Evolutionary conservation across 2,797 vertebrate genomes (phyloP).

Genomic region (Tarsius wallacei): DNA sequence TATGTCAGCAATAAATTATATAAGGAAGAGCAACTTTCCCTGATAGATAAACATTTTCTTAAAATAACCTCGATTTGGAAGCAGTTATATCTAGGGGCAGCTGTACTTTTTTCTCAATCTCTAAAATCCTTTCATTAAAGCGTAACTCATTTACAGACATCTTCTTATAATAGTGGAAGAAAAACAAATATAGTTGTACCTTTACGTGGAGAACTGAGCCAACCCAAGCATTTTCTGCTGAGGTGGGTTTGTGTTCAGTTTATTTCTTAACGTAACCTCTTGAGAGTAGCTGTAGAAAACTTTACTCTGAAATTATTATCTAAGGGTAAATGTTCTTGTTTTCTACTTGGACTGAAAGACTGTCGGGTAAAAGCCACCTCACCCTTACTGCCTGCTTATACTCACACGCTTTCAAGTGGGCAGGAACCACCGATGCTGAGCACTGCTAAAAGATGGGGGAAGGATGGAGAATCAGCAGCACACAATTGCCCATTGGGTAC

Average conservation of each 20-base stretch:
- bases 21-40: neutral
- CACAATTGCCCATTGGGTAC: no score
- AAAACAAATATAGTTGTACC: neutral
- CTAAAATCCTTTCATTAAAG: neutral
- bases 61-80: slow-evolving; percentile 57
- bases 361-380: slow-evolving; percentile 46
- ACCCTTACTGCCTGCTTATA: neutral
- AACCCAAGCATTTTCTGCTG: slow-evolving; percentile 47
- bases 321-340: slow-evolving; percentile 28
- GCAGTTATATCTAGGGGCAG: neutral
- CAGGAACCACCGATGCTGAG: no score
- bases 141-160: slow-evolving; percentile 5
- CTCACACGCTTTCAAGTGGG: neutral
- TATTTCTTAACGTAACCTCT: slow-evolving; percentile 42
- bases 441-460: no score
- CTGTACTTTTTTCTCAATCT: slow-evolving; percentile 11
- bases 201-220: slow-evolving; percentile 12
- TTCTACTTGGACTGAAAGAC: neutral
- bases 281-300: slow-evolving; percentile 19
- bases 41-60: slow-evolving; percentile 1
- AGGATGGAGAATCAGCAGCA: no score
- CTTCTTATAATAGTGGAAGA: neutral
- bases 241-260: slow-evolving; percentile 37
- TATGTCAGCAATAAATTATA: slow-evolving; percentile 37
- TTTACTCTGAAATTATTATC: slow-evolving; percentile 47